Evolutionary conservation across 2,113 vertebrate genomes (phyloP).

Genomic region (Eonycteris spelaea): DNA sequence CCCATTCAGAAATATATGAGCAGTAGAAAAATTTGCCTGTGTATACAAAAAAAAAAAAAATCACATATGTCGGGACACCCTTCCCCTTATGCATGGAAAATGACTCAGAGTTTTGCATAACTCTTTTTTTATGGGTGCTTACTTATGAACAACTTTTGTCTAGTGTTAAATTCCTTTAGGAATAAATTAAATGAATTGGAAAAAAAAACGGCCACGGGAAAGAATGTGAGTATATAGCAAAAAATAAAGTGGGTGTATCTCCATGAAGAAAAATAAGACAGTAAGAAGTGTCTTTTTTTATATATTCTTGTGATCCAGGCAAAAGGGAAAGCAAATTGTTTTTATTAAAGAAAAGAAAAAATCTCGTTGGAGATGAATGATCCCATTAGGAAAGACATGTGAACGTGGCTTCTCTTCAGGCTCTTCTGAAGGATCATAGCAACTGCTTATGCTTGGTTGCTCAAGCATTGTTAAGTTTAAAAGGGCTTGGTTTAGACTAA

Average conservation of each 20-base stretch:
- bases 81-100: neutral
- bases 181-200: constrained; percentile 1
- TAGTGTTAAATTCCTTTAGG: constrained; percentile 35
- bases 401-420: neutral
- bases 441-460: neutral
- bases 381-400: neutral
- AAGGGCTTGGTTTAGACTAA: neutral
- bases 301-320: neutral
- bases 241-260: neutral
- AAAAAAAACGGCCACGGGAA: neutral
- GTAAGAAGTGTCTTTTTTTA: neutral
- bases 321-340: neutral
- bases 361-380: neutral
- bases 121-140: neutral
- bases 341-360: neutral
- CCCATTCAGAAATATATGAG: neutral
- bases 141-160: constrained; percentile 23
- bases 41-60: neutral
- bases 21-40: neutral
- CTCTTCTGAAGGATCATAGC: neutral
- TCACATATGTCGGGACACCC: neutral
- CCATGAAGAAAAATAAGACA: neutral
- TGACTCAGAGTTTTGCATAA: neutral
- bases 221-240: neutral
- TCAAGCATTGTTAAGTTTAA: neutral